phyloP scores from a whole-genome alignment of 2,888 invertebrate genomes.

The Cheiracanthium punctorium region DNA sequence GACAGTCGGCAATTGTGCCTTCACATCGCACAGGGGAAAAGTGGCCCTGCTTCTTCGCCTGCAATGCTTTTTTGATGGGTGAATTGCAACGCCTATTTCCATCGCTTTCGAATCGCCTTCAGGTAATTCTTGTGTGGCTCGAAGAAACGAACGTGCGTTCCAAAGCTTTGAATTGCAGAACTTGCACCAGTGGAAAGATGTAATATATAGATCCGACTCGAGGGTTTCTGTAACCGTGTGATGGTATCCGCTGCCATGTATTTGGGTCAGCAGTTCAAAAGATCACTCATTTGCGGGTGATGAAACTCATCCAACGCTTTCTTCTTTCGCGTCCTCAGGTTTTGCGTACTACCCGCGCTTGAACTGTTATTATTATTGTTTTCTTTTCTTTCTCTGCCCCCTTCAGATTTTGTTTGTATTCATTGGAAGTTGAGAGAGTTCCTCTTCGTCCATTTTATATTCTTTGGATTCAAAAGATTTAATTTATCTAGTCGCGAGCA shows the following conservation, averaged over 20 bases:
- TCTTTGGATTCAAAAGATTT: too few relatives aligned
- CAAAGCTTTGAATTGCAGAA: neutral
- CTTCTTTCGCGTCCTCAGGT: too few relatives aligned
- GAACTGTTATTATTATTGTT: too few relatives aligned
- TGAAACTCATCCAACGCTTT: too few relatives aligned
- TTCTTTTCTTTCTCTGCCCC: too few relatives aligned
- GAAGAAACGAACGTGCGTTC: neutral
- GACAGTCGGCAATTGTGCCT: slow-evolving; percentile 29
- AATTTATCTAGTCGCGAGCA: too few relatives aligned
- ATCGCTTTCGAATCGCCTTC: slow-evolving; percentile 41
- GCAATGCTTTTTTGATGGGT: slow-evolving; percentile 50
- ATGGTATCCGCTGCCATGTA: neutral
- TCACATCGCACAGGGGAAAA: slow-evolving; percentile 11
- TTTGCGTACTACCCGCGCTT: too few relatives aligned
- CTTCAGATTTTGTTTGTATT: too few relatives aligned
- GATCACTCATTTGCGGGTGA: too few relatives aligned
- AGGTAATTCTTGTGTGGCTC: slow-evolving; percentile 23
- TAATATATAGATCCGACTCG: neutral
- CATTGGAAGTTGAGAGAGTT: too few relatives aligned
- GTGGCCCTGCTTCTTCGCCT: slow-evolving; percentile 24
- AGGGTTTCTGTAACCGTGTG: neutral
- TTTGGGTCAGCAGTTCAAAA: slow-evolving; percentile 13
- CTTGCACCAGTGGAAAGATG: neutral
- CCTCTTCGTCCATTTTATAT: too few relatives aligned
- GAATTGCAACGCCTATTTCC: slow-evolving; percentile 59